phyloP scores from a whole-genome alignment of 2,888 invertebrate genomes.

The Phrixothrix hirtus region DNA sequence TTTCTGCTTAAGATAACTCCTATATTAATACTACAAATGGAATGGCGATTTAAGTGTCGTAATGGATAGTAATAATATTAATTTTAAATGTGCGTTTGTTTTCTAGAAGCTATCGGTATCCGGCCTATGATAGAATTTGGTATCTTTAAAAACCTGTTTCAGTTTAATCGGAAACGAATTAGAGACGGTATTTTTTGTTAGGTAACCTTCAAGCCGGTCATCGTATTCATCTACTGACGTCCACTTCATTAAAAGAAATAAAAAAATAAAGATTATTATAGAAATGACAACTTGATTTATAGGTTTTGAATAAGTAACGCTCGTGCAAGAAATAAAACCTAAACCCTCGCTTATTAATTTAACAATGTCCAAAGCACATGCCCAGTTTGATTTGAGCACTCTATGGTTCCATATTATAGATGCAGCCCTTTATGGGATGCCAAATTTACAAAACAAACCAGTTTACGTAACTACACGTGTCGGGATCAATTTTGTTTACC shows the following conservation, averaged over 20 bases:
- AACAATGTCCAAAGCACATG: no score
- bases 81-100: background rate
- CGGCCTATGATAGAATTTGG: conserved; percentile 10
- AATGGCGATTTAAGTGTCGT: background rate
- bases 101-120: conserved; percentile 11
- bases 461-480: no score
- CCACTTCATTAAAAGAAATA: background rate
- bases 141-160: conserved; percentile 29
- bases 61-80: background rate
- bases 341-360: no score
- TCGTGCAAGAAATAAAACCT: no score
- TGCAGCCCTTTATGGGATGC: no score
- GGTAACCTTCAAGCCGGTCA: conserved; percentile 19
- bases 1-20: background rate
- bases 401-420: no score
- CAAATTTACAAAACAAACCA: no score
- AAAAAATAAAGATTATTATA: background rate
- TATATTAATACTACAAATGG: background rate
- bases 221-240: background rate
- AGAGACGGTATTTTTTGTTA: conserved; percentile 28
- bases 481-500: no score
- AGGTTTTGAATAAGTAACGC: background rate
- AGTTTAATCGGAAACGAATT: conserved; percentile 35
- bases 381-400: no score
- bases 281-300: background rate